Conservation (phyloP, 2,888 invertebrate genomes). For the Pedicia rivosa region DNA sequence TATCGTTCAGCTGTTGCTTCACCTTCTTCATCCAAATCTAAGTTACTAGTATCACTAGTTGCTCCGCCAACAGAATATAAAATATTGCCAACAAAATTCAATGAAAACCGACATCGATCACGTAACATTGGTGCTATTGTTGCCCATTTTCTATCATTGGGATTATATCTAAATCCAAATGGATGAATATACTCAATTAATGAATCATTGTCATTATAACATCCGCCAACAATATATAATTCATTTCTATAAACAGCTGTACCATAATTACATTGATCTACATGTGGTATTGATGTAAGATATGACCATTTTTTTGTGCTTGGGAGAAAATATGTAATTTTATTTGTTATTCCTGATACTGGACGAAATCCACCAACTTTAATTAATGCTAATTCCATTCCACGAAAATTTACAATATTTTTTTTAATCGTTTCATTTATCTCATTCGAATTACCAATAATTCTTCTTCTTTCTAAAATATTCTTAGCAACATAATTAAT, state of each 20-base stretch:
- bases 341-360: conserved; percentile 46
- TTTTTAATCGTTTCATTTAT: too few relatives aligned
- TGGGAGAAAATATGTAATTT: conserved; percentile 46
- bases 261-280: conserved; percentile 58
- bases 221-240: conserved; percentile 53
- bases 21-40: conserved; percentile 17
- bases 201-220: conserved; percentile 51
- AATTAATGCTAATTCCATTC: conserved; percentile 49
- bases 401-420: conserved; percentile 39
- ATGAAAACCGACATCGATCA: conserved; percentile 47
- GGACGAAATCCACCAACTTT: conserved; percentile 51
- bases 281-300: conserved; percentile 51
- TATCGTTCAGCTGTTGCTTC: conserved; percentile 40
- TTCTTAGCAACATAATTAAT: too few relatives aligned
- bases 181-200: conserved; percentile 51
- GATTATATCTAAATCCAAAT: conserved; percentile 50
- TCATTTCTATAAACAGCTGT: conserved; percentile 50
- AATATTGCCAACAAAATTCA: conserved; percentile 37
- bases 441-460: neutral
- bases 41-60: conserved; percentile 36
- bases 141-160: conserved; percentile 44
- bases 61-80: conserved; percentile 49
- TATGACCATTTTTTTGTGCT: conserved; percentile 43
- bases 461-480: neutral
- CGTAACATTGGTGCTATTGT: conserved; percentile 49